These are phyloP conservation scores for Tolmerus cingulatus DNA, from an alignment of 2,888 invertebrate genomes.

Conservation along the genomic window DNA sequence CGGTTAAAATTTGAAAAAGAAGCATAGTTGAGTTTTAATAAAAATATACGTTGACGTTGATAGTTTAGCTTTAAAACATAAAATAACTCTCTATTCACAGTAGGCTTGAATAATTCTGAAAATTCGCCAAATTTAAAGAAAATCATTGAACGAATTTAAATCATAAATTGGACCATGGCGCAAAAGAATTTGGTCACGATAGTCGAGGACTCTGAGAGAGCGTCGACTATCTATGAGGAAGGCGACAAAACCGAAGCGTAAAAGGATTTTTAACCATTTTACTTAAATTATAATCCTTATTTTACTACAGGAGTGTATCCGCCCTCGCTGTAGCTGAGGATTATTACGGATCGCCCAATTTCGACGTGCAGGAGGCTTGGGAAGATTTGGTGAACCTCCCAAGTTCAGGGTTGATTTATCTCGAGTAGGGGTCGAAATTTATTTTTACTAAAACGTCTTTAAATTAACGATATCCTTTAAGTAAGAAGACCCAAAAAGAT, in stretches of 20 bases:
- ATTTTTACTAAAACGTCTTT: background rate
- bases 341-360: slow-evolving; percentile 51
- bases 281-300: background rate
- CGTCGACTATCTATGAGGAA: background rate
- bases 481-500: slow-evolving; percentile 54
- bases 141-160: background rate
- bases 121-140: background rate
- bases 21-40: no score
- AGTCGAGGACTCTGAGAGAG: background rate
- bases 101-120: background rate
- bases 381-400: slow-evolving; percentile 53
- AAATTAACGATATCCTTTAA: slow-evolving; percentile 28
- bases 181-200: background rate
- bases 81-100: background rate
- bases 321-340: slow-evolving; percentile 54
- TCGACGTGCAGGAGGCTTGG: slow-evolving; percentile 56
- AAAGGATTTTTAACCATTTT: background rate
- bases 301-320: background rate
- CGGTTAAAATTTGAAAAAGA: no score
- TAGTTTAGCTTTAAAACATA: no score
- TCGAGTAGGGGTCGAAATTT: background rate
- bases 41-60: no score
- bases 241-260: background rate
- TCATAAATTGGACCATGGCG: background rate
- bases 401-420: slow-evolving; percentile 53